Evolutionary conservation across 2,888 invertebrate species (phyloP), one percentile per base, ranked within the genome.

Genomic region (Capitulum mitella): DNA sequence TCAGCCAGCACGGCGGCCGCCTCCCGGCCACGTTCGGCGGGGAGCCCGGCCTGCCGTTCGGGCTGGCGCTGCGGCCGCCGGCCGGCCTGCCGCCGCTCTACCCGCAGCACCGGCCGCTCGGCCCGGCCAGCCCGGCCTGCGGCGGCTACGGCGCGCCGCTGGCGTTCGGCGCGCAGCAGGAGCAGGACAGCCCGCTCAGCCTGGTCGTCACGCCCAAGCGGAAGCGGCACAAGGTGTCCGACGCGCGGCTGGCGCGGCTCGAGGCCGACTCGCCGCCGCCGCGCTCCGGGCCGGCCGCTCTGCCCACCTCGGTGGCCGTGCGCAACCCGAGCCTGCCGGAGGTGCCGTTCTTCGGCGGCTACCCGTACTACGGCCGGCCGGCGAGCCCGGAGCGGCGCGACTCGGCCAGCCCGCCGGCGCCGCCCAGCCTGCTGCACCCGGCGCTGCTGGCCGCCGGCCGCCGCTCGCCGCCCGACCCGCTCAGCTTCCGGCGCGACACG

Each of bases 201-300:
- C 89, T 98, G 83, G 97, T 98, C 80, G 95, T 97, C 83, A 94
- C 94, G 77, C 94, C 95, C 3, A 97, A 97, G 87, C 97, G 97
- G 89, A 97, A 97, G 88, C 90, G 98, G 79, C 97, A 97, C 85
- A 98, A 98, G 92, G 87, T 97, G 84, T 97, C 97, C 58, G 96
- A 96, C 85, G 95, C 95, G 26, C 32, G 32, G 80, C 48, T 79
- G 81, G 78, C 78, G 79, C 34, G 19, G 22, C 70, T 48, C 32
- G 43, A 90, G 91, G 85, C 92, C 92, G 85, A 94, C 94, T 87
- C 92, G 92, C 86, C 94, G 94, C 83, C 94, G 94, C 88, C 94
- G 40, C 37, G 43, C 43, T 43, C 64, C 58, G n/a, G 22, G 5
- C 54, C 58, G 29, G 3, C 37, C 5, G n/a, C 64, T 26, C 70